Evolutionary conservation across 2,113 vertebrate species (phyloP), one percentile per base, ranked within the genome.

Genomic region (Paraplagusia blochii): DNA sequence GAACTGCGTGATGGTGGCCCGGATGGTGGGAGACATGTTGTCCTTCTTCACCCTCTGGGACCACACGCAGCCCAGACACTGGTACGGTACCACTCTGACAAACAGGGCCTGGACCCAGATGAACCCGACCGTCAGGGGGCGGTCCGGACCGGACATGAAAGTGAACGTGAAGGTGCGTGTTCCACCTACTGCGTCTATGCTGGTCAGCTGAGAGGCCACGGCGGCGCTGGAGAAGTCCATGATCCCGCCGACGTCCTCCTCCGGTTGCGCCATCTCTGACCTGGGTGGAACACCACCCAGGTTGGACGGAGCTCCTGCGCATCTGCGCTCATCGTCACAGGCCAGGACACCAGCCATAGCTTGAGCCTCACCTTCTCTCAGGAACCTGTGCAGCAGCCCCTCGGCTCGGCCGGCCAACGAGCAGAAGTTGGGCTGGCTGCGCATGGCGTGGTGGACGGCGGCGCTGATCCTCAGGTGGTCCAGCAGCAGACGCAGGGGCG

Each of bases 21-120:
- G 87, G 63, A 94, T 90, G 0, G 93, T 93, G 16, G 93, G 89
- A 3, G 91, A 91, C 58, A 87, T 73, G 65, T 91, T 89, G 46
- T 92, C 92, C 0, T 93, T 93, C 72, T 93, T 92, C 77, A 93
- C 94, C 9, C 94, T 81, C 56, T 94, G 94, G 0, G 94, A 96
- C 94, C 94, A 96, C 43, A 95, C 82, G 0, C 92, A 93, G 59
- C 94, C 94, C 77, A 95, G 82, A 83, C 94, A 96, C 58, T 96
- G 93, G 63, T 90, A 94, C 1, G 91, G 89, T 0, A 89, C 79
- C 63, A 95, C 91, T 47, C 75, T 89, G 2, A 69, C 76, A 51
- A 95, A 96, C 9, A 96, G 89, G 19, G 91, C 89, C 94, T 96
- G 86, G 9, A 62, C 22, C 5, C 1, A 5, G 11, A 18, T 8